Evolutionary conservation across 2,113 vertebrate genomes (phyloP), one percentile per base, ranked within the genome.

Genomic region (Aleadryas rufinucha): DNA sequence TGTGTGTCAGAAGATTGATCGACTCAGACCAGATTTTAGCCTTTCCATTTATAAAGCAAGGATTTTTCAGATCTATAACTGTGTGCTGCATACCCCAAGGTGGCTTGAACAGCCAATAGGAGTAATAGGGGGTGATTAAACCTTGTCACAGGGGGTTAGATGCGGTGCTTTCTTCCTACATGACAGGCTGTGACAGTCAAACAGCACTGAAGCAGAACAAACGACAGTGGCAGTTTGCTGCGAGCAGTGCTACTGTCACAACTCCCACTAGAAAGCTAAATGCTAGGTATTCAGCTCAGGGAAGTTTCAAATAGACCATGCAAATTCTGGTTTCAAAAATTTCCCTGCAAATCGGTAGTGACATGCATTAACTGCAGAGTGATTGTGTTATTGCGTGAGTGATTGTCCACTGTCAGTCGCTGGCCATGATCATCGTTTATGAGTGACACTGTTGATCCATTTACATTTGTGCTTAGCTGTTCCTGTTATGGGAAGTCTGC

Each of bases 161-260:
- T 71, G 87, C 84, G 80, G 81, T 87, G 97, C 95, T 95, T 97
- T 97, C 97, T 97, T 95, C 95, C 95, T 69, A 75, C 56, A 27
- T 98, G 98, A 98, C 97, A 98, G 97, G 94, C 92, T 94, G 94
- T 98, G 98, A 97, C 98, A 98, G 97, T 97, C 98, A 94, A 95
- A 92, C 88, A 89, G 97, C 97, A 94, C n/a, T 94, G 97, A 95
- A 98, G 98, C 98, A 97, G 97, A 98, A 98, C 98, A 96, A 97
- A 97, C 72, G 52, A 84, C 53, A 37, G 94, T 95, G 97, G 97
- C 98, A 96, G 93, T 98, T 98, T 97, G 97, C 97, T 98, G 91
- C 33, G 30, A 98, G 95, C 96, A 53, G 87, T 77, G 94, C 94
- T 90, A 89, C 97, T 97, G 97, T 98, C 97, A 98, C 94, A 98